phyloP scores from a whole-genome alignment of 2,888 invertebrate species.

The Ectropis crepuscularia region DNA sequence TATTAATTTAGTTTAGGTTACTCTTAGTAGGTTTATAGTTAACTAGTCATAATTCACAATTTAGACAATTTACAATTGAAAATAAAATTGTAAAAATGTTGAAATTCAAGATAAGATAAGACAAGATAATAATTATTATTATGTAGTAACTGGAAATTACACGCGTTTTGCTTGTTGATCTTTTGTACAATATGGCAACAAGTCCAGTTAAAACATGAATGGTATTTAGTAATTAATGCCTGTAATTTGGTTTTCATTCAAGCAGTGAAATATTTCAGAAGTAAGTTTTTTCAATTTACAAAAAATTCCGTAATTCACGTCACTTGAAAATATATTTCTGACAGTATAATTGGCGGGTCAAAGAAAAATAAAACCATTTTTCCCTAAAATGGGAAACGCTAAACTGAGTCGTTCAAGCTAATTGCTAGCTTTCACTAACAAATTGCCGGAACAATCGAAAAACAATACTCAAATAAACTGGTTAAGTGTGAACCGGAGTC shows the following conservation, averaged over 20 bases:
- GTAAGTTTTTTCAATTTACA: not conserved
- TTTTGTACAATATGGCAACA: too few relatives aligned
- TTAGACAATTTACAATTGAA: too few relatives aligned
- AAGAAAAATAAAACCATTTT: constrained; percentile 21
- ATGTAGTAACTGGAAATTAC: too few relatives aligned
- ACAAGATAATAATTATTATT: too few relatives aligned
- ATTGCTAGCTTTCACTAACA: constrained; percentile 34
- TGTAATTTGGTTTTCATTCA: not conserved
- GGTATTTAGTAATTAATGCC: not conserved
- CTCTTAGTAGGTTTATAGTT: too few relatives aligned
- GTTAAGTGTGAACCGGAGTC: not conserved
- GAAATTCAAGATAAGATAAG: too few relatives aligned
- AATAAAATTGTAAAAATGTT: too few relatives aligned
- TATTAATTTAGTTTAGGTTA: too few relatives aligned
- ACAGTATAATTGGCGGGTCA: constrained; percentile 18
- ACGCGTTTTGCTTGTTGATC: too few relatives aligned
- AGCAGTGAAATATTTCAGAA: constrained; percentile 7
- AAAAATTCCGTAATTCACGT: constrained; percentile 4
- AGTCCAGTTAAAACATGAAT: too few relatives aligned
- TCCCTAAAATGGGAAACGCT: constrained; percentile 14
- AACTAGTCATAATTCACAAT: too few relatives aligned
- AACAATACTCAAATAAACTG: constrained; percentile 12
- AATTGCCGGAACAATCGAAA: constrained; percentile 32
- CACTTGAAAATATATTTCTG: constrained; percentile 12
- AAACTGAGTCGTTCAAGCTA: constrained; percentile 24